Evolutionary conservation across 1,140 invertebrate species (phyloP).

Genomic region (Apis cerana): DNA sequence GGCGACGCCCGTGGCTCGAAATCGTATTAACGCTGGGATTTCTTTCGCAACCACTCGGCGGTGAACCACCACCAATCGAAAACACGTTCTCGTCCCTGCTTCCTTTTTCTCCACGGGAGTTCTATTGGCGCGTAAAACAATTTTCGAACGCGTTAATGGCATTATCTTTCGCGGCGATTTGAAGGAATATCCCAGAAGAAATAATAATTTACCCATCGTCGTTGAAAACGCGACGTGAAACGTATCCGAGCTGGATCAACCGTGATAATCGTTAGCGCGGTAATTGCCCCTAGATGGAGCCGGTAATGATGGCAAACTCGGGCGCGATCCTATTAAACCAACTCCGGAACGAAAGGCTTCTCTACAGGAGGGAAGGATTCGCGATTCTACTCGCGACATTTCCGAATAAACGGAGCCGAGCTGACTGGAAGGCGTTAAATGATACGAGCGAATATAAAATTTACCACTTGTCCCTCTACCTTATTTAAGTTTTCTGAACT

Average conservation of each 20-base stretch:
- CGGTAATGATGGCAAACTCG: slow-evolving; percentile 60
- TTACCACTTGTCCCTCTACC: too few relatives aligned
- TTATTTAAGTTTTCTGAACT: too few relatives aligned
- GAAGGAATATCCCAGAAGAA: too few relatives aligned
- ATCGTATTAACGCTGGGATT: slow-evolving; percentile 38
- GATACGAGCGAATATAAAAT: too few relatives aligned
- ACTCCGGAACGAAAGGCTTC: slow-evolving; percentile 60
- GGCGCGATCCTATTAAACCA: slow-evolving; percentile 66
- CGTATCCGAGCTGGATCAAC: slow-evolving; percentile 45
- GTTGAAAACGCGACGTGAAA: background rate
- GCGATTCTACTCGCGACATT: slow-evolving; percentile 61
- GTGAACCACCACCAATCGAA: background rate
- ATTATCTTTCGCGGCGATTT: too few relatives aligned
- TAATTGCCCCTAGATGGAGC: slow-evolving; percentile 50
- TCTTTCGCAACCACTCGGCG: background rate
- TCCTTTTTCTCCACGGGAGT: background rate
- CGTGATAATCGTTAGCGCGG: slow-evolving; percentile 56
- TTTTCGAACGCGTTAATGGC: too few relatives aligned
- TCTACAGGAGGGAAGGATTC: slow-evolving; percentile 7
- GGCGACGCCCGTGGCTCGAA: slow-evolving; percentile 42
- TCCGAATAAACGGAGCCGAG: slow-evolving; percentile 75
- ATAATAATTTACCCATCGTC: too few relatives aligned
- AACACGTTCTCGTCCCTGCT: too few relatives aligned
- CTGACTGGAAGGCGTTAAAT: slow-evolving; percentile 61
- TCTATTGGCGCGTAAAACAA: background rate